Conservation (phyloP, 2,888 invertebrate species). For the Hypena proboscidalis region DNA sequence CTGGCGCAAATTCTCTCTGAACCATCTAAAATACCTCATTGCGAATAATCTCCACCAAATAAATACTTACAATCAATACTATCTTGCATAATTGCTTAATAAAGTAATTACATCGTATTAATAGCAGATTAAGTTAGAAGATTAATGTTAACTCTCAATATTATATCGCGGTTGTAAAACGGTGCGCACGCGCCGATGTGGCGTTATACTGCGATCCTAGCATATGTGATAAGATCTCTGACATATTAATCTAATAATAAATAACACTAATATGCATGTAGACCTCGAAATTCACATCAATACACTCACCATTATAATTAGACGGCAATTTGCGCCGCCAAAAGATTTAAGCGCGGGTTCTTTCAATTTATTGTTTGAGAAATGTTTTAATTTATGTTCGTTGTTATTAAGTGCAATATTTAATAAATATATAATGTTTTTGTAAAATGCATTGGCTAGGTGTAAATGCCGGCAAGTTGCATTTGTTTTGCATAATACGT, state of each 20-base stretch:
- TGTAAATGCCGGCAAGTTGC: too few species aligned
- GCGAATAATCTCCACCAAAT: slow-evolving; percentile 20
- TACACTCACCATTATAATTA: slow-evolving; percentile 52
- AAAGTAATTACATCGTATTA: slow-evolving; percentile 39
- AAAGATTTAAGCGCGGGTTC: slow-evolving; percentile 19
- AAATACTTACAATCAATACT: slow-evolving; percentile 24
- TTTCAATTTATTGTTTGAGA: slow-evolving; percentile 30
- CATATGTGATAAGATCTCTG: slow-evolving; percentile 51
- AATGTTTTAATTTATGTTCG: slow-evolving; percentile 7
- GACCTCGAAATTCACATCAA: slow-evolving; percentile 42
- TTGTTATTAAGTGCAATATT: neutral
- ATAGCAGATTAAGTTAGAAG: slow-evolving; percentile 39
- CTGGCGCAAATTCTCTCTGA: slow-evolving; percentile 3
- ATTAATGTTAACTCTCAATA: slow-evolving; percentile 40
- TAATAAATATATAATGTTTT: too few species aligned
- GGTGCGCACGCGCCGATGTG: slow-evolving; percentile 37
- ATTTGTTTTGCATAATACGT: too few species aligned
- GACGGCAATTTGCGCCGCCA: slow-evolving; percentile 35
- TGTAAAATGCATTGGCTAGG: too few species aligned
- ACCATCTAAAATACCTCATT: neutral
- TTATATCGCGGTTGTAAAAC: slow-evolving; percentile 41
- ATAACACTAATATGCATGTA: slow-evolving; percentile 54
- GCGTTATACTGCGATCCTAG: slow-evolving; percentile 39
- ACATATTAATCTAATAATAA: slow-evolving; percentile 58
- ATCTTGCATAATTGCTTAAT: slow-evolving; percentile 36